Evolutionary conservation across 2,113 vertebrate species (phyloP), one percentile per base, ranked within the genome.

Genomic region (Lophotis ruficrista): DNA sequence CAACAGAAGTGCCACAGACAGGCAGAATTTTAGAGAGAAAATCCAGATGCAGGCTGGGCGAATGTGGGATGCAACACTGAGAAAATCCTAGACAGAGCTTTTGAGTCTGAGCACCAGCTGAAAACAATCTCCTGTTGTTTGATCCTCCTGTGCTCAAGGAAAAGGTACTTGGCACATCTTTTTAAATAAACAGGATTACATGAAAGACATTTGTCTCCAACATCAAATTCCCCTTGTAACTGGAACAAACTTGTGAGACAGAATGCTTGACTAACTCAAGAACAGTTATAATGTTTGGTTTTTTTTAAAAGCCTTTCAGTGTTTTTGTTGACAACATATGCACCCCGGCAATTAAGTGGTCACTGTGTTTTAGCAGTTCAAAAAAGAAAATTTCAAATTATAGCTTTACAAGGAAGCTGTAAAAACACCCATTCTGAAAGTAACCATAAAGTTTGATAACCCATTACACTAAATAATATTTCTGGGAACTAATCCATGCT

Each of bases 71-170:
- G 30, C 0, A 1, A 41, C 91, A 84, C 81, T 82, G 30, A 94
- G 57, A 84, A 94, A 93, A 91, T 84, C 78, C 61, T 84, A 94
- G 83, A 87, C 77, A 87, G 68, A 75, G 53, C 61, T 91, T 87
- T 75, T 69, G 84, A 94, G 83, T 68, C 93, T 79, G 43, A 68
- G 91, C 72, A 89, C 65, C 94, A 95, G 77, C 89, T 96, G 93
- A 94, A 96, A 97, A 64, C 81, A 94, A 87, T 96, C 84, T 96
- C 84, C 81, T 72, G 81, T n/a, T 68, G 48, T 91, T 96, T 96
- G 94, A 96, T 97, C 87, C 91, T 96, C 94, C 89, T 64, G 4
- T 94, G 93, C 94, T 95, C 48, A 82, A 91, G 90, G 91, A 84
- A 84, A 94, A 96, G 95, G 93, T 94, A 91, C 75, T 94, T 95